These are phyloP conservation scores for Dryococelus australis DNA, from an alignment of 2,888 invertebrate genomes.

Conservation along the genomic window DNA sequence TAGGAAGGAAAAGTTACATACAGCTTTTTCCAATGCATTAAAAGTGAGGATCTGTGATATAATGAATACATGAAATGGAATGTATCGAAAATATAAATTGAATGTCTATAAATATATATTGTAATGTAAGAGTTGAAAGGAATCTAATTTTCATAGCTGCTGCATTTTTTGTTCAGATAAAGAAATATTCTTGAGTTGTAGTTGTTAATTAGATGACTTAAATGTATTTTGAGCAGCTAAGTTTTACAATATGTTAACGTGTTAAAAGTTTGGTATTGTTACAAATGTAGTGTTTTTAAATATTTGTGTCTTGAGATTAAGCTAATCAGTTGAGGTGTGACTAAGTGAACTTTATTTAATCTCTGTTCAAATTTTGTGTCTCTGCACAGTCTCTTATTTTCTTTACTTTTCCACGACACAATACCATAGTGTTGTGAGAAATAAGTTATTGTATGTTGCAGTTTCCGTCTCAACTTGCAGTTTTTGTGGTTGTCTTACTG, in stretches of 20 bases:
- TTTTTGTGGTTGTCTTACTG: not conserved
- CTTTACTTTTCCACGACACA: not conserved
- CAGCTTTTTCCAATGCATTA: not conserved
- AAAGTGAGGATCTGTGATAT: slow-evolving; percentile 42
- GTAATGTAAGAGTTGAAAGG: not conserved
- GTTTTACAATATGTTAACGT: not conserved
- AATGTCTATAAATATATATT: not conserved
- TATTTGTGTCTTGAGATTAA: not conserved
- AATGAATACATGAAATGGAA: slow-evolving; percentile 31
- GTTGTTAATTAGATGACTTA: not conserved
- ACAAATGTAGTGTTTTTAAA: not conserved
- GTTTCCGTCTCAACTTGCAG: not conserved
- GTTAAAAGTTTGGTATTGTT: not conserved
- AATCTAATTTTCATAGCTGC: not conserved
- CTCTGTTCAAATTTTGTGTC: not conserved
- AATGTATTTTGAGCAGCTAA: not conserved
- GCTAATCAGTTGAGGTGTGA: not conserved
- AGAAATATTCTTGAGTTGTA: too few relatives aligned
- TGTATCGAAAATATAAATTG: not conserved
- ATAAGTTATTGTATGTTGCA: not conserved
- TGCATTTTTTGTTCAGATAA: not conserved
- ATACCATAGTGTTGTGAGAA: not conserved
- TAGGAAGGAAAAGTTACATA: not conserved
- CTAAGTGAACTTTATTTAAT: not conserved
- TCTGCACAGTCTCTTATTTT: not conserved